Evolutionary conservation across 2,797 vertebrate species (phyloP).

Genomic region (Antrozous pallidus): DNA sequence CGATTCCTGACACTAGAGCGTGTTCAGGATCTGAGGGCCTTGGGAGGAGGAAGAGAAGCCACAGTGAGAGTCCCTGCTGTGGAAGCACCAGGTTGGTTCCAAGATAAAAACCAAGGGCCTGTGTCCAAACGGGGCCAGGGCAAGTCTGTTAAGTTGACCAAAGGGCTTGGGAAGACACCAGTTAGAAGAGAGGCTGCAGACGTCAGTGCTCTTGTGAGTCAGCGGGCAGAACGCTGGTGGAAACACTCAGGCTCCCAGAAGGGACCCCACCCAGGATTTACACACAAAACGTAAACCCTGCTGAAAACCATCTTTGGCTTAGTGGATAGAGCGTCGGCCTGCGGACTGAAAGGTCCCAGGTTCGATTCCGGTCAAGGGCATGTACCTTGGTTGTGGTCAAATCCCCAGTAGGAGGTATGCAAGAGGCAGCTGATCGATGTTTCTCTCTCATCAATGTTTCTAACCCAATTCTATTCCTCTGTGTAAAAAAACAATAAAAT

Average conservation of each 20-base stretch:
- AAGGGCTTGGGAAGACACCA: background rate
- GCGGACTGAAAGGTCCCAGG: too few species aligned
- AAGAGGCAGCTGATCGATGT: too few species aligned
- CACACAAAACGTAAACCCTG: background rate
- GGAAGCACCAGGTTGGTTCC: too few species aligned
- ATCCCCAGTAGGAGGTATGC: too few species aligned
- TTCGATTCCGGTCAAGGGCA: too few species aligned
- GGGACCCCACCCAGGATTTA: background rate
- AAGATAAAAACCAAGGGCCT: background rate
- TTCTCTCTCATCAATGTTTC: too few species aligned
- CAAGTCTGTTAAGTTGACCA: background rate
- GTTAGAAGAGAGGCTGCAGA: background rate
- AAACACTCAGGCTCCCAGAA: background rate
- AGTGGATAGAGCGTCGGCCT: too few species aligned
- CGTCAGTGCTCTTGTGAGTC: background rate
- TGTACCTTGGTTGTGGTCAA: too few species aligned
- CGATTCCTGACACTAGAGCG: background rate
- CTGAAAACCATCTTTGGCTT: too few species aligned
- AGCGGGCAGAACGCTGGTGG: background rate
- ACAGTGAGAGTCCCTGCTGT: background rate
- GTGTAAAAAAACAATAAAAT: too few species aligned
- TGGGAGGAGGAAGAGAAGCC: background rate
- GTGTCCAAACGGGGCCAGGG: background rate
- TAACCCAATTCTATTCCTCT: too few species aligned
- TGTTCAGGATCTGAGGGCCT: background rate